These are phyloP conservation scores for Macquaria ambigua DNA, from an alignment of 2,113 vertebrate species.

Conservation along the genomic window DNA sequence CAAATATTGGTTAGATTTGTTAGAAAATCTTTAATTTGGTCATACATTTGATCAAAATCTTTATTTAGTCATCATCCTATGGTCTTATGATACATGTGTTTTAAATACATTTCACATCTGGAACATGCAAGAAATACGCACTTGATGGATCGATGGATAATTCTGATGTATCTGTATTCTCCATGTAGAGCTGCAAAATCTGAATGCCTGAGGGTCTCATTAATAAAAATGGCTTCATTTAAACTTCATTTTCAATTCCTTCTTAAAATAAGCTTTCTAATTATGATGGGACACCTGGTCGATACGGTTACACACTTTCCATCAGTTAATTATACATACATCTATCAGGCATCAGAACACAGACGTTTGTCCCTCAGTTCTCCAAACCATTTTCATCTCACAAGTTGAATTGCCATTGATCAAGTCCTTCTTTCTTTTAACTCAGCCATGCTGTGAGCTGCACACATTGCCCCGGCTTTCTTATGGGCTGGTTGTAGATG, in stretches of 20 bases:
- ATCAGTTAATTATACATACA: conserved; percentile 25
- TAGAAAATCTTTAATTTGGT: not conserved
- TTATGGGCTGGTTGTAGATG: not conserved
- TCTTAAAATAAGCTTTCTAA: conserved; percentile 30
- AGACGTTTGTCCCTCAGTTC: not conserved
- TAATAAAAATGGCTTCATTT: conserved; percentile 56
- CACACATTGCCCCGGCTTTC: not conserved
- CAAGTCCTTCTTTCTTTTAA: not conserved
- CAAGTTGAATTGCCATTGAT: not conserved
- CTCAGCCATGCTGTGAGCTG: not conserved
- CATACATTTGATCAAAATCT: not conserved
- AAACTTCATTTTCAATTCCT: conserved; percentile 32
- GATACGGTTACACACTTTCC: not conserved
- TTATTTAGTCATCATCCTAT: no score
- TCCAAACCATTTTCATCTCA: not conserved
- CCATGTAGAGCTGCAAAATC: not conserved
- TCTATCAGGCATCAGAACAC: not conserved
- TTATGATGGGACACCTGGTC: conserved; percentile 20
- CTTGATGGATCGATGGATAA: not conserved
- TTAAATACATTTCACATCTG: not conserved
- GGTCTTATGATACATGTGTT: not conserved
- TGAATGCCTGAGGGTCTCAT: conserved; percentile 23
- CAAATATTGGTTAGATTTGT: not conserved
- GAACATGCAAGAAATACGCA: not conserved
- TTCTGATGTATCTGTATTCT: not conserved